Percentiles rank a stretch among this genome's conserved stretches.
These are phyloP conservation scores for Jaculus jaculus DNA, from an alignment of 2,113 vertebrate species.

Conservation along the genomic window DNA sequence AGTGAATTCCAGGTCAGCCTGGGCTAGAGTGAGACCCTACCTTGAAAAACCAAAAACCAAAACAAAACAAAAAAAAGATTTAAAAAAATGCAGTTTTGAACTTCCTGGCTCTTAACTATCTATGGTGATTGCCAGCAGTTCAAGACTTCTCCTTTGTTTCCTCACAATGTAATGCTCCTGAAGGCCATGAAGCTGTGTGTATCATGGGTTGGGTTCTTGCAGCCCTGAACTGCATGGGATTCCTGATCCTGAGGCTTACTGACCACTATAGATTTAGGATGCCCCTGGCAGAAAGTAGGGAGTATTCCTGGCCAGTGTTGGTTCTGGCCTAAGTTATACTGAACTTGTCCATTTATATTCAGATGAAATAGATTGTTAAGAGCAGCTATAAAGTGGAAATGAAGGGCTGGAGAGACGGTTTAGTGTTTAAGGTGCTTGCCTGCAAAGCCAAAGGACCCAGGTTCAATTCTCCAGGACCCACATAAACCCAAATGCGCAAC, in stretches of 20 bases:
- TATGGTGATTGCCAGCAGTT: neutral
- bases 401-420: too few species aligned
- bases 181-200: neutral
- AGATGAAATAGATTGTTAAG: conserved; percentile 36
- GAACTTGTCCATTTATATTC: neutral
- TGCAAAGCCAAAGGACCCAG: too few species aligned
- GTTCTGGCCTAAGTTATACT: neutral
- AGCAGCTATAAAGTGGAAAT: neutral
- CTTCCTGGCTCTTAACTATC: neutral
- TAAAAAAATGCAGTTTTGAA: neutral
- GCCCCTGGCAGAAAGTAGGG: neutral
- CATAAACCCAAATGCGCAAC: too few species aligned
- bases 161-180: neutral
- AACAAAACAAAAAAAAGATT: neutral
- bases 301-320: neutral
- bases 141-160: neutral
- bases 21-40: too few species aligned
- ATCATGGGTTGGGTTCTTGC: neutral
- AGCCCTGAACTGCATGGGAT: neutral
- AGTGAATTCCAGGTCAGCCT: too few species aligned
- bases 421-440: too few species aligned
- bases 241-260: neutral
- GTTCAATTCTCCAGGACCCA: too few species aligned
- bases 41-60: neutral
- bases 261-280: neutral